Percentiles rank a stretch among this genome's conserved stretches.
Evolutionary conservation across 2,113 vertebrate genomes (phyloP).

Genomic region (Arvicanthis niloticus): DNA sequence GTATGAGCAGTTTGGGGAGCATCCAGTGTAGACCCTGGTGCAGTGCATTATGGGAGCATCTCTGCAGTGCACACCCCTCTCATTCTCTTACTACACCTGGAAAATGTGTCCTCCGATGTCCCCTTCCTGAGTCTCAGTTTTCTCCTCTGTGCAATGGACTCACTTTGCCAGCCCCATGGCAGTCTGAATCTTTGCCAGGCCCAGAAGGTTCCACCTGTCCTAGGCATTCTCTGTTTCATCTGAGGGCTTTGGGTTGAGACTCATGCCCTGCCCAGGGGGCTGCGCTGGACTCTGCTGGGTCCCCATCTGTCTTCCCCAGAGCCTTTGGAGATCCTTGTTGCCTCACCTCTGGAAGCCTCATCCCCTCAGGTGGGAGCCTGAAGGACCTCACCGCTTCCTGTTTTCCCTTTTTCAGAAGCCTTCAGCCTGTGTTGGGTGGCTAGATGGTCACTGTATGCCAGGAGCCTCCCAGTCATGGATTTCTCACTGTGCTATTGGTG

Average conservation of each 20-base stretch:
- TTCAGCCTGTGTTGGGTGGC: neutral
- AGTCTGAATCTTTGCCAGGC: neutral
- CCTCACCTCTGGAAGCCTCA: neutral
- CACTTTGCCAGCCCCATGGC: neutral
- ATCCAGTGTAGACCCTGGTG: neutral
- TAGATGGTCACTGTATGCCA: neutral
- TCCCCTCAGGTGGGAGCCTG: no score
- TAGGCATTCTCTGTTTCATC: neutral
- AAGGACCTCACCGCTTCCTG: no score
- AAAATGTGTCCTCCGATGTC: neutral
- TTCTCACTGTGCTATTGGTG: no score
- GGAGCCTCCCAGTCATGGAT: neutral
- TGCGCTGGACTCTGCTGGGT: neutral
- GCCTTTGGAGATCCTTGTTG: no score
- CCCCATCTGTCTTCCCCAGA: neutral
- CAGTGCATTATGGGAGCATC: neutral
- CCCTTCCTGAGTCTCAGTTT: neutral
- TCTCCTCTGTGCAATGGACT: neutral
- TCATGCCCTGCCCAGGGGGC: neutral
- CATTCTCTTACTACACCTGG: no score
- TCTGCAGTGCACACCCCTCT: neutral
- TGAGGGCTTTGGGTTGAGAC: no score
- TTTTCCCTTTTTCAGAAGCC: neutral
- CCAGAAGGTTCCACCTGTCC: neutral
- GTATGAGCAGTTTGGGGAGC: neutral